Evolutionary conservation across 2,113 vertebrate species (phyloP).

Genomic region (Megaptera novaeangliae): DNA sequence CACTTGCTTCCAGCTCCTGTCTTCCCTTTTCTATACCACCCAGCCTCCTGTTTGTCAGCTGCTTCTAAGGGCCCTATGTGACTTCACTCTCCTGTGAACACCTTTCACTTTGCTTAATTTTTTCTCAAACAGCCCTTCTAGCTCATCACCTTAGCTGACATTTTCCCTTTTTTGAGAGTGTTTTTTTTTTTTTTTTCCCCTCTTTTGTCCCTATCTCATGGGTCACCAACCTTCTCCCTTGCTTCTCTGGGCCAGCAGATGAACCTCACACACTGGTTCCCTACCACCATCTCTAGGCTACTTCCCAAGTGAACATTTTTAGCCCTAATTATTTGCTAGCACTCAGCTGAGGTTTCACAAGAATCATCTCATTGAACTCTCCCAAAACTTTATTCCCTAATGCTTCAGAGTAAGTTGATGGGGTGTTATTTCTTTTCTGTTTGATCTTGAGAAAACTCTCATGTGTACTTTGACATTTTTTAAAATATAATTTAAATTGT

Average conservation of each 20-base stretch:
- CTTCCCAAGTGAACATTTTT: neutral
- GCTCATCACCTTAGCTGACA: neutral
- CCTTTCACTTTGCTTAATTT: neutral
- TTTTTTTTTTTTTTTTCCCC: neutral
- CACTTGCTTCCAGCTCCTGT: too few relatives aligned
- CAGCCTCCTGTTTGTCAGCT: too few relatives aligned
- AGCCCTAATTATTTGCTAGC: neutral
- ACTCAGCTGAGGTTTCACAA: neutral
- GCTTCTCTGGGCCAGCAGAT: rapidly evolving
- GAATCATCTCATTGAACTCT: neutral
- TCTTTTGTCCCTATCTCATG: neutral
- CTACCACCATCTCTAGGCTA: neutral
- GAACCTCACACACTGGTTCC: neutral
- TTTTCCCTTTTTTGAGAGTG: neutral
- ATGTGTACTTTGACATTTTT: neutral
- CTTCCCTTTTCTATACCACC: neutral
- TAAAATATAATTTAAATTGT: neutral
- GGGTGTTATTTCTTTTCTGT: neutral
- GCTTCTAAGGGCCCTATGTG: neutral
- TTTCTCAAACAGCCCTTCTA: neutral
- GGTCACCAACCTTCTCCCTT: neutral
- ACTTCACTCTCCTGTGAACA: neutral
- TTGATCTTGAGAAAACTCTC: neutral
- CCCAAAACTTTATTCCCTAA: neutral
- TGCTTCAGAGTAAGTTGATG: neutral